phyloP scores from a whole-genome alignment of 2,113 vertebrate species.

The Lycaon pictus region DNA sequence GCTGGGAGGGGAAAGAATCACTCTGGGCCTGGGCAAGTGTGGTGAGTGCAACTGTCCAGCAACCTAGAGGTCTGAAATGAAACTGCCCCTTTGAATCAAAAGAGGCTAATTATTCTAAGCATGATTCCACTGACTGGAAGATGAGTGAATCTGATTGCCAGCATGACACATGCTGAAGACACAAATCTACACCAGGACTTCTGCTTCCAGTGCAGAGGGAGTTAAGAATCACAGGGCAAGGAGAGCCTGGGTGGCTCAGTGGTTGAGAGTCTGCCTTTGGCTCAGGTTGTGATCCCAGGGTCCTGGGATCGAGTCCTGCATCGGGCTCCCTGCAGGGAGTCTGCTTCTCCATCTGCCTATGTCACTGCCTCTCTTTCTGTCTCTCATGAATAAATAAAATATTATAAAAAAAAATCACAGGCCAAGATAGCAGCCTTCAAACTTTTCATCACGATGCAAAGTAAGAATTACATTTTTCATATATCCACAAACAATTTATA shows the following conservation, averaged over 20 bases:
- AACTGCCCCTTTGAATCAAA: not conserved
- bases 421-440: not conserved
- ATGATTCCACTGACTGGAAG: not conserved
- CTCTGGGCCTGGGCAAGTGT: not conserved
- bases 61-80: not conserved
- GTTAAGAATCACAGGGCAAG: not conserved
- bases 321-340: too few relatives aligned
- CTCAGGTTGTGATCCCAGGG: too few relatives aligned
- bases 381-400: too few relatives aligned
- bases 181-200: not conserved
- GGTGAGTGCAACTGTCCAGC: not conserved
- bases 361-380: too few relatives aligned
- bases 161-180: not conserved
- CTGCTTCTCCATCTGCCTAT: too few relatives aligned
- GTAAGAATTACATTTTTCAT: not conserved
- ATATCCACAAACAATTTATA: not conserved
- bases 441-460: slow-evolving; percentile 6
- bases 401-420: not conserved
- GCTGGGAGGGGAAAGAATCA: not conserved
- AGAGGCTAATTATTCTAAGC: not conserved
- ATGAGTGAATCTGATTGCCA: not conserved
- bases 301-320: too few relatives aligned
- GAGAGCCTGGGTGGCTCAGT: too few relatives aligned
- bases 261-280: too few relatives aligned
- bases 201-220: not conserved